Evolutionary conservation across 64 coral and sea anemone species (phyloP), one percentile per base, ranked within the genome.

Genomic region (Pocillopora damicornis): DNA sequence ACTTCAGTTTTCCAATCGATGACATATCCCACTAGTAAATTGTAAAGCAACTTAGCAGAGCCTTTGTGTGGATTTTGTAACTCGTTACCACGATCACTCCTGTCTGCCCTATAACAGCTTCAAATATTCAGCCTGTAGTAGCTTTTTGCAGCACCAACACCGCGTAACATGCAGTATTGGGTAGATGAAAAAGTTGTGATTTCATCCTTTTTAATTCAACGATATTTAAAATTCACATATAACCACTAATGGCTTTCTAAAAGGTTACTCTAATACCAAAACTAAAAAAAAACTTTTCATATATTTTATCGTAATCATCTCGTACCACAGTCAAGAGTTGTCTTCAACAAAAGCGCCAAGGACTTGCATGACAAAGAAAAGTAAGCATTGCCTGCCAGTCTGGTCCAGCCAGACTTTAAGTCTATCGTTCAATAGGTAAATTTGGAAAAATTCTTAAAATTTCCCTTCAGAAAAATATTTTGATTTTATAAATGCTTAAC

Each of bases 351-450:
- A 4, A 2, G 42, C 42, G 42, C 42, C 42, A 51, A 51, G 42
- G 42, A 51, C 42, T 51, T 91, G 65, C 68, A 91, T 91, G 80
- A 91, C 90, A 91, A 91, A 87, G 71, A 65, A 37, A 79, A 85
- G n/a, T 57, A 6, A 72, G 58, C 36, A 58, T 38, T 9, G 45
- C 81, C 81, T 42, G 36, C 37, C 42, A 2, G 42, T 51, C 42
- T 51, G 7, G 42, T 51, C 42, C 42, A 51, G 42, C 42, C 42
- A 51, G 42, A 51, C 42, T 51, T 51, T 4, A 51, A 51, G 42
- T 51, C 42, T 51, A 51, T 7, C 2, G 42, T 51, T 51, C 42
- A 45, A 68, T 22, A 38, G 35, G 13, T 82, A 36, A 42, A 14
- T 68, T 72, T n/a, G 18, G 2, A 82, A 37, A 37, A 67, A 67